phyloP scores from a whole-genome alignment of 2,888 invertebrate genomes.

The Limenitis camilla region DNA sequence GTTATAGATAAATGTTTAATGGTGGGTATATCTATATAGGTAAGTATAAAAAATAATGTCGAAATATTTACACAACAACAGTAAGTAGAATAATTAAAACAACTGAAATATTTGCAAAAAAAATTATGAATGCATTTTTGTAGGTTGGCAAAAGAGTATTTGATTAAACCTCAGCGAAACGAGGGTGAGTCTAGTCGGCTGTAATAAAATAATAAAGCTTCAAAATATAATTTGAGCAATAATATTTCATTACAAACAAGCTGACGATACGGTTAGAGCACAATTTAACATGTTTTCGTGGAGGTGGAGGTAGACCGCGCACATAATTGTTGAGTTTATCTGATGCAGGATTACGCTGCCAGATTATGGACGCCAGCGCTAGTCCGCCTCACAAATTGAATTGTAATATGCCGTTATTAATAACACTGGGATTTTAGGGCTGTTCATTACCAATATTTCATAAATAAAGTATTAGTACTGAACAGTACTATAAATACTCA shows the following conservation, averaged over 20 bases:
- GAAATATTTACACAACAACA: no score
- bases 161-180: no score
- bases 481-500: no score
- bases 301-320: slow-evolving; percentile 69
- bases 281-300: slow-evolving; percentile 51
- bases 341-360: slow-evolving; percentile 53
- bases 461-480: neutral
- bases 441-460: neutral
- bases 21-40: no score
- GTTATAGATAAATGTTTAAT: no score
- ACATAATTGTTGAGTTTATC: slow-evolving; percentile 71
- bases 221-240: slow-evolving; percentile 23
- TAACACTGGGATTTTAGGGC: slow-evolving; percentile 46
- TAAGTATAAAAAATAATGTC: no score
- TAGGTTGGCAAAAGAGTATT: no score
- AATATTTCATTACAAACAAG: slow-evolving; percentile 7
- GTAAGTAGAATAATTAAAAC: no score
- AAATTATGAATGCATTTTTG: no score
- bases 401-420: slow-evolving; percentile 72
- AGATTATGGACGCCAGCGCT: slow-evolving; percentile 42
- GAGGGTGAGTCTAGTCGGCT: neutral
- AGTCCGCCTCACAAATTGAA: slow-evolving; percentile 64
- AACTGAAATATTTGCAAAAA: no score
- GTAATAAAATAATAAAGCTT: slow-evolving; percentile 9
- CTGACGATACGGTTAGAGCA: slow-evolving; percentile 55